A percentile compares a stretch with the other conserved stretches of the same genome.
phyloP scores from a whole-genome alignment of 2,113 vertebrate species.

The Macquaria ambigua region DNA sequence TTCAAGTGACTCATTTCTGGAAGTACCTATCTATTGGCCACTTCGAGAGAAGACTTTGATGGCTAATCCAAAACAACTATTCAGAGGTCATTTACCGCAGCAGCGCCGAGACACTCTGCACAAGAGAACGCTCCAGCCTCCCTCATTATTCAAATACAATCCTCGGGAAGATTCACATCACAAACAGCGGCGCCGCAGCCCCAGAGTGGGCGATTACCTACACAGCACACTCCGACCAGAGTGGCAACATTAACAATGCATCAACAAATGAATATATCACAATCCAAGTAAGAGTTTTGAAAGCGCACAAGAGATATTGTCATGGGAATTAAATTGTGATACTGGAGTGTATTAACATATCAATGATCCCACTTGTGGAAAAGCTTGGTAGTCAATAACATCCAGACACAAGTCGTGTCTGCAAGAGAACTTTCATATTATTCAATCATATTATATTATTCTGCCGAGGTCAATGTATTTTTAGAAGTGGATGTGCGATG shows the following conservation, averaged over 20 bases:
- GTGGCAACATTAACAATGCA: constrained; percentile 65
- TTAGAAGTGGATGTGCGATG: constrained; percentile 57
- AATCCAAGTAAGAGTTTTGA: constrained; percentile 54
- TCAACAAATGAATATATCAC: constrained; percentile 73
- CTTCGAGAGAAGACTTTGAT: constrained; percentile 82
- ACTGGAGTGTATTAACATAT: constrained; percentile 57
- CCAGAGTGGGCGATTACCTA: constrained; percentile 72
- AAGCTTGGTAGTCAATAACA: constrained; percentile 17
- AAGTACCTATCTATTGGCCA: constrained; percentile 84
- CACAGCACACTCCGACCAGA: constrained; percentile 57
- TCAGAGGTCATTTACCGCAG: constrained; percentile 78
- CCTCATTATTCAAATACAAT: constrained; percentile 83
- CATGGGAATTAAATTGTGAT: constrained; percentile 66
- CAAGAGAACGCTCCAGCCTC: constrained; percentile 76
- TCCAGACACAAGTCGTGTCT: constrained; percentile 19
- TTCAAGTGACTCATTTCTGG: constrained; percentile 86
- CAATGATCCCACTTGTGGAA: constrained; percentile 40
- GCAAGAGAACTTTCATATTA: constrained; percentile 51
- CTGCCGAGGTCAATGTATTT: constrained; percentile 53
- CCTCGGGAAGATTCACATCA: constrained; percentile 74
- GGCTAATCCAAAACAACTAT: constrained; percentile 85
- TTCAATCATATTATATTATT: constrained; percentile 57
- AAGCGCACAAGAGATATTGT: constrained; percentile 62
- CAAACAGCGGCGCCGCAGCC: constrained; percentile 55
- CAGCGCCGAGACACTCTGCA: constrained; percentile 69